A percentile compares a stretch with the other conserved stretches of the same genome.
phyloP scores from a whole-genome alignment of 1,140 invertebrate species.

The Zaprionus tsacasi region DNA sequence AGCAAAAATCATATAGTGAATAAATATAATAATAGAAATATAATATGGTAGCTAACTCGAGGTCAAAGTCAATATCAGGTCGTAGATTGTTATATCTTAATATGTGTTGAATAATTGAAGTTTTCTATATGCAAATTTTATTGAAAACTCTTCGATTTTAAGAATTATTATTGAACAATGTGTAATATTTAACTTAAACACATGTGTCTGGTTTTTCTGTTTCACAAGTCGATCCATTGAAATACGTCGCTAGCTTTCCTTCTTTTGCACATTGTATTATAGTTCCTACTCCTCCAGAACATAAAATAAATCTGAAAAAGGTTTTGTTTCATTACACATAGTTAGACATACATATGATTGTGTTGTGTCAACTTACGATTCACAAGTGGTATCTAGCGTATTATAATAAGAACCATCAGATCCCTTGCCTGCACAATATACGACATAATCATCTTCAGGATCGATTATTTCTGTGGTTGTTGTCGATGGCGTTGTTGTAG shows the following conservation, averaged over 20 bases:
- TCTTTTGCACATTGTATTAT: not conserved
- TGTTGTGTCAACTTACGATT: constrained; percentile 13
- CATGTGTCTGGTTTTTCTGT: constrained; percentile 34
- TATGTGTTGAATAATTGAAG: not conserved
- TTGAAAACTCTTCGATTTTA: not conserved
- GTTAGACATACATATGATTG: not conserved
- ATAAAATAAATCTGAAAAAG: constrained; percentile 48
- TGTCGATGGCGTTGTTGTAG: not conserved
- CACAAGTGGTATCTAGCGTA: constrained; percentile 47
- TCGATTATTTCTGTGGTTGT: not conserved
- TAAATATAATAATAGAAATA: not conserved
- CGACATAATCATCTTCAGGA: not conserved
- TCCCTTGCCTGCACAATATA: not conserved
- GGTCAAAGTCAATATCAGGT: not conserved
- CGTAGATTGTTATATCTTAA: not conserved
- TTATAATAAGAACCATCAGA: constrained; percentile 9
- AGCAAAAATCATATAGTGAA: not conserved
- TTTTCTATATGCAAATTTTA: not conserved
- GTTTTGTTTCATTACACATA: not conserved
- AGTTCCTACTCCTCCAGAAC: not conserved
- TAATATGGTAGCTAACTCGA: too few relatives aligned
- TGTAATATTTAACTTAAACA: constrained; percentile 13
- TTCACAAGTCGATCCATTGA: not conserved
- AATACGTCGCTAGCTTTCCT: constrained; percentile 29
- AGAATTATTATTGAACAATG: not conserved